Evolutionary conservation across 2,797 vertebrate species (phyloP), one percentile per base, ranked within the genome.

Genomic region (Lates japonicus): DNA sequence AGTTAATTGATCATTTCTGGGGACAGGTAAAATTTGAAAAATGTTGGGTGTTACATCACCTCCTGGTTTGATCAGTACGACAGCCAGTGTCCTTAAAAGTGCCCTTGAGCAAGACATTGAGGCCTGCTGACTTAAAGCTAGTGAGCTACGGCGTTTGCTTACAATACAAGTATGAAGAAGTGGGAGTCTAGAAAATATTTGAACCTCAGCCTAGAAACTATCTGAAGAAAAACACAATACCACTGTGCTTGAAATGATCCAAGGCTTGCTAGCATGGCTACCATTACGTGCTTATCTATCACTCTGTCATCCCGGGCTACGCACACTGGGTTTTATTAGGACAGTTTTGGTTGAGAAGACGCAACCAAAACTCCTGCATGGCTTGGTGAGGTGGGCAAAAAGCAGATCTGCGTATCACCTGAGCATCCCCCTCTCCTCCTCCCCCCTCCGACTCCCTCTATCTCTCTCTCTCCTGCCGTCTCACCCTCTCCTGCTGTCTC

Each of bases 231-330:
- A 83, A 84, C 79, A 78, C 61, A 66, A 70, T 84, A 79, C 80
- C 52, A 39, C 76, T 74, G 79, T 75, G 77, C 87, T 86, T 84
- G 86, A 91, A 89, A 89, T 87, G 84, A 88, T 88, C 75, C 85
- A 60, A 61, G 80, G 74, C 83, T 54, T 90, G 86, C 88, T 63
- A 84, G 85, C 90, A 81, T 86, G 83, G 79, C 83, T 81, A 52
- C 76, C 78, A 78, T 88, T 84, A 90, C 90, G 83, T 83, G 84
- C 87, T 87, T 85, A 88, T 92, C 88, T 87, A 81, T 88, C 89
- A 86, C 80, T 74, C 84, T 77, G 87, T 86, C 85, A 82, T 78
- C 60, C 70, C 31, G 31, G 66, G 83, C 65, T 71, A 81, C 75
- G 71, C 87, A 81, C 75, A 7, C 71, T 76, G 76, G 72, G n/a